Percentiles rank a stretch among this genome's conserved stretches.
phyloP scores from a whole-genome alignment of 2,888 invertebrate species.

The Candidula unifasciata region DNA sequence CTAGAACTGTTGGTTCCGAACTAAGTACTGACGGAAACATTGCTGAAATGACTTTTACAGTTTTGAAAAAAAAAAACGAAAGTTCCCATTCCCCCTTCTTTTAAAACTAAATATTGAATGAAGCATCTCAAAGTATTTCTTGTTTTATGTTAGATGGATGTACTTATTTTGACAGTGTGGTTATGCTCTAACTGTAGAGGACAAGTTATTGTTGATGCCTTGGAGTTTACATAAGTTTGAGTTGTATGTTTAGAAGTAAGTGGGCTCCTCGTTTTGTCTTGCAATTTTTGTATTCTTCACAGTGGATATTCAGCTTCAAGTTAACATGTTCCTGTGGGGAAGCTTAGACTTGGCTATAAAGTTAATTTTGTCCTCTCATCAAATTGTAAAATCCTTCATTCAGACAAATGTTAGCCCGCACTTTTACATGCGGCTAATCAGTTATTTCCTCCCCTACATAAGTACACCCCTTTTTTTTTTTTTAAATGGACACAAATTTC shows the following conservation, averaged over 20 bases:
- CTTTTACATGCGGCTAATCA: slow-evolving; percentile 45
- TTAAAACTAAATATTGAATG: background rate
- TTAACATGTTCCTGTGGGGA: background rate
- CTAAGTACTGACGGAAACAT: too few relatives aligned
- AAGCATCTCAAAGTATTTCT: background rate
- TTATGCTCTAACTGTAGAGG: background rate
- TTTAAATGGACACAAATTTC: slow-evolving; percentile 27
- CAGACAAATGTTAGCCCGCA: slow-evolving; percentile 28
- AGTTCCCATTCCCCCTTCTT: background rate
- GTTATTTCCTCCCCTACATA: background rate
- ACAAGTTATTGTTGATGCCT: background rate
- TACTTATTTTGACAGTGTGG: background rate
- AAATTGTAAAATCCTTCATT: slow-evolving; percentile 17
- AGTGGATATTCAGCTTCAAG: background rate
- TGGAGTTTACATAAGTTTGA: background rate
- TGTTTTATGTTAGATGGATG: slow-evolving; percentile 1
- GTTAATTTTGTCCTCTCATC: slow-evolving; percentile 24
- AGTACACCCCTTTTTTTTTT: background rate
- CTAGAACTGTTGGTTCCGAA: background rate
- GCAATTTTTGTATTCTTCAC: background rate
- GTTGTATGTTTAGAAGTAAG: too few relatives aligned
- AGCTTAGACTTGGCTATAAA: slow-evolving; percentile 5
- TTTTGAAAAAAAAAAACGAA: background rate
- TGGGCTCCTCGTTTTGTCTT: background rate
- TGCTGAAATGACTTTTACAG: too few relatives aligned